These are phyloP conservation scores for Contarinia nasturtii DNA, from an alignment of 1,140 invertebrate genomes.

Conservation along the genomic window DNA sequence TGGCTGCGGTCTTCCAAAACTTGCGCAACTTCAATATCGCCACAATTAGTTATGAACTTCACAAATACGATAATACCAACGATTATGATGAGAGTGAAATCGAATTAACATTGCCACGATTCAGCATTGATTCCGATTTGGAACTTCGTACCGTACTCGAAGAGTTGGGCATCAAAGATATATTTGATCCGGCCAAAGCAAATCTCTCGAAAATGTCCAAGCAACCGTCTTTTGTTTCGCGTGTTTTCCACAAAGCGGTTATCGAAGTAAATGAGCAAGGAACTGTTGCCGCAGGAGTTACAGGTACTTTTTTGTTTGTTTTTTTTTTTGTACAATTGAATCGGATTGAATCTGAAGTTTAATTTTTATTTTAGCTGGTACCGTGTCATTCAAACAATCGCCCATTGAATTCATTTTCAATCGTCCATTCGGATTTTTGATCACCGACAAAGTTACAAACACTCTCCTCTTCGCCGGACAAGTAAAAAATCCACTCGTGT, in stretches of 20 bases:
- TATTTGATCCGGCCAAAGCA: conserved; percentile 39
- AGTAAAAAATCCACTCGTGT: conserved; percentile 18
- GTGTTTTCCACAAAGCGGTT: conserved; percentile 51
- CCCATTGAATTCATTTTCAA: conserved; percentile 34
- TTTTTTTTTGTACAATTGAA: no score
- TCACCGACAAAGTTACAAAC: conserved; percentile 37
- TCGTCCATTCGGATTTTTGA: conserved; percentile 37
- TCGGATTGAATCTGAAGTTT: no score
- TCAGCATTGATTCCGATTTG: conserved; percentile 42
- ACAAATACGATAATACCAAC: conserved; percentile 16
- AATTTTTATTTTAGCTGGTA: conserved; percentile 18
- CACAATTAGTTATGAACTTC: conserved; percentile 29
- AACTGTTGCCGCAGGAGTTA: conserved; percentile 49
- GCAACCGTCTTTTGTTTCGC: conserved; percentile 31
- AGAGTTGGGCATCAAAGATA: conserved; percentile 45
- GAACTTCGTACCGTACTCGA: conserved; percentile 34
- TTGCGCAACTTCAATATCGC: conserved; percentile 32
- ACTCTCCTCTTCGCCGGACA: conserved; percentile 37
- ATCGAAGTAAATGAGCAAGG: conserved; percentile 71
- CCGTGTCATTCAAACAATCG: conserved; percentile 32
- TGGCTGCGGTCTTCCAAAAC: conserved; percentile 28
- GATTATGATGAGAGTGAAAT: conserved; percentile 36
- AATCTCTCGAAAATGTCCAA: conserved; percentile 41
- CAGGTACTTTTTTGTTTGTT: no score
- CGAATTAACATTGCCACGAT: conserved; percentile 46